Conservation (phyloP, 2,797 vertebrate species). For the Dipus sagitta region DNA sequence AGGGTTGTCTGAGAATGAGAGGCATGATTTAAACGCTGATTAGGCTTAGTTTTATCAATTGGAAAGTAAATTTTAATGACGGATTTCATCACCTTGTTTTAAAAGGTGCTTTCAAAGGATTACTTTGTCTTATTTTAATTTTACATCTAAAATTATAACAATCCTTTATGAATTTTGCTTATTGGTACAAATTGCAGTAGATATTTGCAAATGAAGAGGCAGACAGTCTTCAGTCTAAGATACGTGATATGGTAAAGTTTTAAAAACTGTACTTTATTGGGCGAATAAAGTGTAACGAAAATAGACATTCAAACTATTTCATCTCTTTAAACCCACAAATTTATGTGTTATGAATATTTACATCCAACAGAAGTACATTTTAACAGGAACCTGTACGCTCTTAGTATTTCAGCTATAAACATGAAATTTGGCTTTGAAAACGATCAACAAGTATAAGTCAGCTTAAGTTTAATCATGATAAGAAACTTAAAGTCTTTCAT, state of each 20-base stretch:
- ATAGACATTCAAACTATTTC: conserved; percentile 27
- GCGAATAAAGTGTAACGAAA: conserved; percentile 44
- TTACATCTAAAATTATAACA: conserved; percentile 58
- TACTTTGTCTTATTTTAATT: conserved; percentile 68
- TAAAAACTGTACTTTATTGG: conserved; percentile 34
- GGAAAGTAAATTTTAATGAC: conserved; percentile 71
- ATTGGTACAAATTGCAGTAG: conserved; percentile 54
- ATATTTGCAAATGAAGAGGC: conserved; percentile 65
- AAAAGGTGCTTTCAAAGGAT: conserved; percentile 64
- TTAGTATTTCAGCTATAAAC: conserved; percentile 62
- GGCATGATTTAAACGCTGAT: conserved; percentile 55
- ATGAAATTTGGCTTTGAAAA: conserved; percentile 39
- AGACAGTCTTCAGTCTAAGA: neutral
- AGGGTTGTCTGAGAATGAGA: neutral
- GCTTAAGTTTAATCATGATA: conserved; percentile 58
- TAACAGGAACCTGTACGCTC: conserved; percentile 8
- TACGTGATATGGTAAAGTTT: conserved; percentile 12
- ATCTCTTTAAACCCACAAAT: conserved; percentile 23
- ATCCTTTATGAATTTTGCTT: conserved; percentile 53
- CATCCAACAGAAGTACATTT: conserved; percentile 20
- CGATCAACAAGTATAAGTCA: conserved; percentile 55
- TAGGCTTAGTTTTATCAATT: conserved; percentile 49
- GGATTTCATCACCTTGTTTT: conserved; percentile 50
- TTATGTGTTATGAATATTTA: conserved; percentile 57
- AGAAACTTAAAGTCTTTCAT: conserved; percentile 62